Evolutionary conservation across 2,888 invertebrate genomes (phyloP).

Genomic region (Synanthedon myopaeformis): DNA sequence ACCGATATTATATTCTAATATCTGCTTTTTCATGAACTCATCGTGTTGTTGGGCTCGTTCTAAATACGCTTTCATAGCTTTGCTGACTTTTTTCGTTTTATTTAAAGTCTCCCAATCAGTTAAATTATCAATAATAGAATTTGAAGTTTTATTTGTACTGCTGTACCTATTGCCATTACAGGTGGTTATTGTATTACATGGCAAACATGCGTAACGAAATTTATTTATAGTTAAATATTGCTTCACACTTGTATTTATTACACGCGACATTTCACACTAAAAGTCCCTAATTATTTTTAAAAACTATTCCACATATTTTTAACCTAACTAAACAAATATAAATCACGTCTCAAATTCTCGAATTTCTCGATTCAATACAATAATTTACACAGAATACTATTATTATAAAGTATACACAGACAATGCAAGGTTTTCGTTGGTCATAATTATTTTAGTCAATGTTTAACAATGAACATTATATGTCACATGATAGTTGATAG

Average conservation of each 20-base stretch:
- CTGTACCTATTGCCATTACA: constrained; percentile 27
- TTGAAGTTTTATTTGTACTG: constrained; percentile 15
- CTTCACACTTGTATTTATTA: constrained; percentile 23
- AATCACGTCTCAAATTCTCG: too few relatives aligned
- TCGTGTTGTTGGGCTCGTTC: constrained; percentile 85
- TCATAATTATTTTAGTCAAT: too few relatives aligned
- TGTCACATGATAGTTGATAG: too few relatives aligned
- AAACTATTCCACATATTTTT: too few relatives aligned
- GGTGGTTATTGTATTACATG: constrained; percentile 14
- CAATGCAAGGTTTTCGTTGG: too few relatives aligned
- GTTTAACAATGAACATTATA: too few relatives aligned
- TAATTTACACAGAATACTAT: too few relatives aligned
- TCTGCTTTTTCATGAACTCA: constrained; percentile 84
- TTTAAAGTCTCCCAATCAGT: constrained; percentile 56
- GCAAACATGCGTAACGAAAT: constrained; percentile 18
- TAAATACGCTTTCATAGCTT: constrained; percentile 91
- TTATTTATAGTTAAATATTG: constrained; percentile 23
- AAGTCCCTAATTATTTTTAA: too few relatives aligned
- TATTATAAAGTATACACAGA: too few relatives aligned
- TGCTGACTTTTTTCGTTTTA: constrained; percentile 77
- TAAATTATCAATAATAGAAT: constrained; percentile 30
- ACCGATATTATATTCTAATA: constrained; percentile 88
- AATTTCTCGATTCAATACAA: too few relatives aligned
- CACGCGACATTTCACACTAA: constrained; percentile 28
- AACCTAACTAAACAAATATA: too few relatives aligned